Conservation (phyloP, 92 coral and sea anemone species). For the Heliopora coerulea region DNA sequence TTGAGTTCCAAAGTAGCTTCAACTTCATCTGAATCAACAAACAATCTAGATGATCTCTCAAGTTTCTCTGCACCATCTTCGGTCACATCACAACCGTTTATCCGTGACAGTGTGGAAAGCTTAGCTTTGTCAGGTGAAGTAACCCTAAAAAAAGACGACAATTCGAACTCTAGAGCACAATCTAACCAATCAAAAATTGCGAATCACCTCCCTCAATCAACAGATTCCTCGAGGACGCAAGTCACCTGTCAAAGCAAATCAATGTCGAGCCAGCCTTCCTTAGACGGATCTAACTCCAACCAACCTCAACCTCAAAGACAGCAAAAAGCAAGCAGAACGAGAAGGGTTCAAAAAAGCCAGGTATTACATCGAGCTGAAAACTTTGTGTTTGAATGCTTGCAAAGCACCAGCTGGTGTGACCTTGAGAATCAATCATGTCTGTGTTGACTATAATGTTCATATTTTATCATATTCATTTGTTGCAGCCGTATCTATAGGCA, state of each 20-base stretch:
- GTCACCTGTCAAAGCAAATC: neutral
- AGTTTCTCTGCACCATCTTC: conserved; percentile 18
- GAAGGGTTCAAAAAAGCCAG: conserved; percentile 31
- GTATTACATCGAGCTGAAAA: too few relatives aligned
- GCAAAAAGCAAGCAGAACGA: conserved; percentile 23
- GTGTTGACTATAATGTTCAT: too few relatives aligned
- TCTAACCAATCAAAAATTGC: neutral
- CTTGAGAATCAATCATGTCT: too few relatives aligned
- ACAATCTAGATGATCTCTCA: neutral
- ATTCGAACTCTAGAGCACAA: neutral
- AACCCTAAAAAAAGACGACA: neutral
- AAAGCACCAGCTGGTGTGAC: too few relatives aligned
- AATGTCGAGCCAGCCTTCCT: neutral
- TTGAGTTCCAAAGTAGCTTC: conserved; percentile 34
- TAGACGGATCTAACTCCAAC: neutral
- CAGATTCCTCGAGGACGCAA: neutral
- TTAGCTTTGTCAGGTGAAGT: conserved; percentile 1
- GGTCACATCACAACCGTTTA: conserved; percentile 12
- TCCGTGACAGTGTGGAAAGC: neutral
- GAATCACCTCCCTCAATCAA: neutral
- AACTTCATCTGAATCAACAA: neutral
- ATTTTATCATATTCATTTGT: too few relatives aligned
- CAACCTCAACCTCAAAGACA: conserved; percentile 41
- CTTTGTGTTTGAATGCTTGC: too few relatives aligned
- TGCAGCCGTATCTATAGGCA: too few relatives aligned